Base-by-base conservation (phyloP, 1,140 invertebrate species). In the Kradibia gibbosae region DNA sequence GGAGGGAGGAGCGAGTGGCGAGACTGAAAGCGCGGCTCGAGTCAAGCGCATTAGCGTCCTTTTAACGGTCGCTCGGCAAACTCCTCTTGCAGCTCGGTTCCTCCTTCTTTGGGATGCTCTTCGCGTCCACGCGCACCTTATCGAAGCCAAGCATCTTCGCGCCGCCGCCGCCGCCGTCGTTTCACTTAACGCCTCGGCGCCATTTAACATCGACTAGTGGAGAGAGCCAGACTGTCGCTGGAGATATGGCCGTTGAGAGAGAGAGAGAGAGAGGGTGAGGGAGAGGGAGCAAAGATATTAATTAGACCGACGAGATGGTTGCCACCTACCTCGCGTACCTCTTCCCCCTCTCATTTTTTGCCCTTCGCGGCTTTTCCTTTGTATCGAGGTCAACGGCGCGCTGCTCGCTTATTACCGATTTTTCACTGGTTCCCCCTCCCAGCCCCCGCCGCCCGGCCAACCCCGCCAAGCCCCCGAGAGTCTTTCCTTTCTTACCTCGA, bases 1-100 rank as follows among this genome's bases (percentile, higher is more conserved):
- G 20, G 31, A 25, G 67, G 7, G 20, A 71, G 25, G 31, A 17
- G 15, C 15, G 42, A 45, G n/a, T n/a, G 13, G 28, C 8, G 25
- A 73, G 8, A 55, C 22, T 31, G 20, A 20, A 67, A 67, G 34
- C n/a, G 57, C 78, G 55, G 62, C 82, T 72, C 62, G 70, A 57
- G 42, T 50, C 82, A 80, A 82, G 83, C 82, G 85, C 84, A 85
- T 86, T 85, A 85, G 81, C 84, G 83, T 85, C 81, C 81, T 85
- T 83, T 84, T 71, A 83, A 70, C 80, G 60, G n/a, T 62, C 73
- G 55, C 74, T 80, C 73, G 72, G 79, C 80, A 85, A 86, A 85
- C 65, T 80, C 50, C 72, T 60, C 0, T 36, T 65, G 3, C 34
- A n/a, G 8, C 25, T 67, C 20, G 36, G 10, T 79, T 79, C 25